phyloP scores from a whole-genome alignment of 2,797 vertebrate genomes.

The Neosilurus mollespiculum region DNA sequence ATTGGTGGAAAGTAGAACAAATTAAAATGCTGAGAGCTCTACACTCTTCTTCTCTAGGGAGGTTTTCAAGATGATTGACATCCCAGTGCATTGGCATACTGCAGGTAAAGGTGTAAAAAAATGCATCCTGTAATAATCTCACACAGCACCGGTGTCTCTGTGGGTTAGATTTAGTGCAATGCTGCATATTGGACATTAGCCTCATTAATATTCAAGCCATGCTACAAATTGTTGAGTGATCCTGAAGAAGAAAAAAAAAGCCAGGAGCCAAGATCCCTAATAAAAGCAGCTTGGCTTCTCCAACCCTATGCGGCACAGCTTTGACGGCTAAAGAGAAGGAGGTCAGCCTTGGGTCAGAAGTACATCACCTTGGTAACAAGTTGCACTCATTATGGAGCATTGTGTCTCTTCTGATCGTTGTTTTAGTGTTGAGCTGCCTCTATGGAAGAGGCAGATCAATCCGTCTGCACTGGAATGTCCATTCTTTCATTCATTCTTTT shows the following conservation, averaged over 20 bases:
- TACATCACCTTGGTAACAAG: constrained; percentile 11
- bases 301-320: background rate
- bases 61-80: constrained; percentile 12
- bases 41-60: background rate
- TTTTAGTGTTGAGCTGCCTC: background rate
- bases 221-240: background rate
- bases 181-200: background rate
- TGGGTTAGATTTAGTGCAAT: background rate
- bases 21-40: background rate
- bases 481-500: background rate
- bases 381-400: constrained; percentile 18
- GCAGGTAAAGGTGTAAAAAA: background rate
- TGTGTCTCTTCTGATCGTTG: background rate
- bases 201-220: constrained; percentile 6
- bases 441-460: background rate
- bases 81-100: background rate
- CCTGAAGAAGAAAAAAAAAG: background rate
- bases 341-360: constrained; percentile 10
- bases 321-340: background rate
- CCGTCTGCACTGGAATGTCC: background rate
- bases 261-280: background rate
- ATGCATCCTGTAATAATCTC: background rate
- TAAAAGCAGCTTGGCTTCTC: background rate
- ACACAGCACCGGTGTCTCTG: background rate
- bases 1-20: background rate